Percentiles rank a stretch among this genome's conserved stretches.
Evolutionary conservation across 53 echinoderm and acorn worm species (phyloP).

Genomic region (Henricia sp.): DNA sequence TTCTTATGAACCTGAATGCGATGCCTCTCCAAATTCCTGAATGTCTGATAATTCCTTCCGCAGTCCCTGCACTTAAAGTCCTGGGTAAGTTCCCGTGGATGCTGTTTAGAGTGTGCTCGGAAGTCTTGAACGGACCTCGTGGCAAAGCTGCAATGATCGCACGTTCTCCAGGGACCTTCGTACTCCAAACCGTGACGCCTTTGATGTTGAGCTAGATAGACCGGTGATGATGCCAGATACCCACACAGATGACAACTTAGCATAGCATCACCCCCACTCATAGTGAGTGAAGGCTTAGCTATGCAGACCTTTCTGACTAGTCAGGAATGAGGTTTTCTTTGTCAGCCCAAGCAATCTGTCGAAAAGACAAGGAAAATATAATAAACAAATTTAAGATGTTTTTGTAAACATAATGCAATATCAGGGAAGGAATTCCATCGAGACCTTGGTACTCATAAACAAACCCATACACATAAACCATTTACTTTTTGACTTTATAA

Average conservation of each 20-base stretch:
- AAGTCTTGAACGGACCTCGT: slow-evolving; percentile 53
- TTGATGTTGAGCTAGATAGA: slow-evolving; percentile 51
- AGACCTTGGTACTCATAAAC: no score
- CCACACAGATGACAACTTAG: slow-evolving; percentile 55
- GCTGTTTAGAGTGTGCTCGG: slow-evolving; percentile 46
- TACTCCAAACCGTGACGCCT: slow-evolving; percentile 51
- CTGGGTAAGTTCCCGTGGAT: slow-evolving; percentile 38
- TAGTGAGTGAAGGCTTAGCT: slow-evolving; percentile 36
- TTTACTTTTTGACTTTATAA: no score
- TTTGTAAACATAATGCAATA: no score
- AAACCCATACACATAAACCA: no score
- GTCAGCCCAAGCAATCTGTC: not conserved
- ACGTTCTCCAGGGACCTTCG: slow-evolving; percentile 59
- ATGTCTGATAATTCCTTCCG: slow-evolving; percentile 49
- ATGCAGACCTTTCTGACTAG: not conserved
- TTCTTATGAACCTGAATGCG: slow-evolving; percentile 45
- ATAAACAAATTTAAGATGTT: not conserved
- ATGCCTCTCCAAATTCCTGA: slow-evolving; percentile 41
- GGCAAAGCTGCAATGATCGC: slow-evolving; percentile 51
- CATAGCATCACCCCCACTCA: slow-evolving; percentile 59
- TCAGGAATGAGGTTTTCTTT: not conserved
- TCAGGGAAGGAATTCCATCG: no score
- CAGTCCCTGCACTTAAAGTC: slow-evolving; percentile 32
- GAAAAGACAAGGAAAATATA: not conserved
- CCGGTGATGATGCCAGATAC: slow-evolving; percentile 46